Conservation (phyloP, 2,113 vertebrate genomes). For the human (Homo sapiens) region GRCh38 chrX:152814501-152815000, state of each 20-base stretch:
- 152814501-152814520: not conserved
- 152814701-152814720: not conserved
- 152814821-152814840: not conserved
- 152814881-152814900: constrained; percentile 4
- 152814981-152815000: not conserved
- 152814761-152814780: not conserved
- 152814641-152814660: not conserved
- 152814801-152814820: not conserved
- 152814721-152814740: not conserved
- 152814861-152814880: constrained; percentile 1
- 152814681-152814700: not conserved
- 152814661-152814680: not conserved
- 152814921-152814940: not conserved
- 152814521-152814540: not conserved
- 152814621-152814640: not conserved
- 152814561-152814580: not conserved
- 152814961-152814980: constrained; percentile 29
- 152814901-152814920: constrained; percentile 1
- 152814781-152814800: not conserved
- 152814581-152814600: not conserved
- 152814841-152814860: not conserved
- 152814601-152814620: not conserved
- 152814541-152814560: not conserved
- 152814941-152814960: not conserved
- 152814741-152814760: not conserved